Percentiles rank a stretch among this genome's conserved stretches.
Evolutionary conservation across 1,140 invertebrate species (phyloP).

Genomic region (Harpegnathos saltator): DNA sequence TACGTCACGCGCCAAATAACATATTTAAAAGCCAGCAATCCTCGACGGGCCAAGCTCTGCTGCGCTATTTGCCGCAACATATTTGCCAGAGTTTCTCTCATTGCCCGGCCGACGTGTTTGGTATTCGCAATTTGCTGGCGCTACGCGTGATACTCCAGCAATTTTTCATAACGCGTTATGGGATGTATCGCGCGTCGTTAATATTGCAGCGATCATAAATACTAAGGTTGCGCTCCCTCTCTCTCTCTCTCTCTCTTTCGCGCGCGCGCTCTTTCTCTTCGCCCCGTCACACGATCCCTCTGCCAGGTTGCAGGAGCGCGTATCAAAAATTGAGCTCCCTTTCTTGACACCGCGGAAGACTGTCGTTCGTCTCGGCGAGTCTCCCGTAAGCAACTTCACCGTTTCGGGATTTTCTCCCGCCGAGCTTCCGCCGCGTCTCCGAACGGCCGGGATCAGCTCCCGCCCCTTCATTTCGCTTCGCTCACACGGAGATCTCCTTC

Average conservation of each 20-base stretch:
- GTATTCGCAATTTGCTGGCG: slow-evolving; percentile 52
- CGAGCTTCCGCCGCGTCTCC: no score
- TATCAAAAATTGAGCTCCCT: background rate
- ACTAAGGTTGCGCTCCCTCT: background rate
- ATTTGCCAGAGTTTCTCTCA: slow-evolving; percentile 47
- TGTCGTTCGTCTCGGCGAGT: background rate
- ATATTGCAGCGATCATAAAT: slow-evolving; percentile 21
- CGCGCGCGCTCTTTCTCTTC: no score
- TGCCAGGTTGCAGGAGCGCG: background rate
- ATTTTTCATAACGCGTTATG: slow-evolving; percentile 36
- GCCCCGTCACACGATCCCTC: no score
- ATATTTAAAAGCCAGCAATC: slow-evolving; percentile 61
- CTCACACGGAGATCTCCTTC: no score
- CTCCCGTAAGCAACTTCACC: no score
- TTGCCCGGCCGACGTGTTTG: slow-evolving; percentile 27
- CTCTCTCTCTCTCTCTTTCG: no score
- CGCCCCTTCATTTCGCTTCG: no score
- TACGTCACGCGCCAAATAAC: slow-evolving; percentile 58
- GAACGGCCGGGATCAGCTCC: no score
- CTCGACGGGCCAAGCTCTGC: slow-evolving; percentile 55
- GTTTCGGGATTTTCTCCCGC: no score
- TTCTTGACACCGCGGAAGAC: background rate
- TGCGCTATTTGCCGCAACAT: slow-evolving; percentile 56
- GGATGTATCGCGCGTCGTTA: slow-evolving; percentile 14
- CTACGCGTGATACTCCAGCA: slow-evolving; percentile 51